Base-by-base conservation (phyloP, 2,888 invertebrate genomes). In the Ormyrus labotus region DNA sequence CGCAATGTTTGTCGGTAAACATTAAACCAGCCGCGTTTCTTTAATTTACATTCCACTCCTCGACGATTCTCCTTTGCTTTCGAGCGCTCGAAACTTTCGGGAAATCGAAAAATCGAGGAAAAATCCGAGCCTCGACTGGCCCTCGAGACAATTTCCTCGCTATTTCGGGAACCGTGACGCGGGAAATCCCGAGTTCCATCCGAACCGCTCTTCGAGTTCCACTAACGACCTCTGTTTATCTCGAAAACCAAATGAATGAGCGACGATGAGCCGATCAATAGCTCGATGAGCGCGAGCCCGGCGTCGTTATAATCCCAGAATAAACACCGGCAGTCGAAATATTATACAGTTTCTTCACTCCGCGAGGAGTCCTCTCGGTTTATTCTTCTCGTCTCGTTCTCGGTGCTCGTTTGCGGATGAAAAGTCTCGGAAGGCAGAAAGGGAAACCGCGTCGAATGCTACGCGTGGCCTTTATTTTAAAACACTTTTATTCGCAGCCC, bases 181-280 rank as follows among this genome's bases (percentile, higher is more conserved):
- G 6, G 50, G 64, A 19, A 19, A 19, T 51, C 9, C 19, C 19
- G 19, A 19, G 19, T 19, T 1, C 13, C 11, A 48, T n/a, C 50
- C 13, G 9, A n/a, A 5, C 10, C n/a, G 70, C 34, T n/a, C 61
- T 51, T 51, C 47, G 53, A 34, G 34, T 34, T 34, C 3, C 8
- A 11, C 65, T 58, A 65, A 65, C 53, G 74, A 58, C 9, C 50
- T 74, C 65, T 34, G 74, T 74, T 74, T 73, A 73, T 74, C 65
- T 48, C 13, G 11, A 7, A 55, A 4, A 11, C 63, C 63, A 47
- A 47, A 72, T 13, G 47, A 19, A 19, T 63, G 58, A 70, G 50
- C 48, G 47, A 69, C 6, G n/a, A 57, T 4, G 68, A 58, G 60
- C 13, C 63, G 63, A 63, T 72, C 63, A 34, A 63, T 72, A 53